Conservation (phyloP, 2,888 invertebrate genomes). For the Epirrhoe alternata region DNA sequence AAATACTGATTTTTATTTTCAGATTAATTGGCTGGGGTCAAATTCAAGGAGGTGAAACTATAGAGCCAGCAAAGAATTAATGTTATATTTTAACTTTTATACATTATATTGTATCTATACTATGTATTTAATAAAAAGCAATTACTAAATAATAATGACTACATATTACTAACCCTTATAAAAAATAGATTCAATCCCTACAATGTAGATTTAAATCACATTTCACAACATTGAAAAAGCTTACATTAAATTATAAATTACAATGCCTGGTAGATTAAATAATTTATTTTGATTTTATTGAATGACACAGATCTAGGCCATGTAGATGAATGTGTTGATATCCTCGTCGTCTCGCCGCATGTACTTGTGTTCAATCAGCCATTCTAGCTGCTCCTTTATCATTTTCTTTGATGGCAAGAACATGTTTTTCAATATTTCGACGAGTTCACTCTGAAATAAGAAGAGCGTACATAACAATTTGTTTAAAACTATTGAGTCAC, state of each 20-base stretch:
- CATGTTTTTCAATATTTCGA: conserved; percentile 99
- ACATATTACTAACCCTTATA: conserved; percentile 28
- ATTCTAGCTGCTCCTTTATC: conserved; percentile 99
- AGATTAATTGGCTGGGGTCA: conserved; percentile 99
- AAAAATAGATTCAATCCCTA: conserved; percentile 33
- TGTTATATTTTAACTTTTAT: conserved; percentile 70
- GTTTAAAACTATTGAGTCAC: neutral
- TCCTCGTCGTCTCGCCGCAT: conserved; percentile 98
- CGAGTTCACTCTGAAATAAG: conserved; percentile 91
- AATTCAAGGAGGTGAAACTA: conserved; percentile 98
- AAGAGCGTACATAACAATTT: neutral
- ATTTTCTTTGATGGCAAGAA: conserved; percentile 99
- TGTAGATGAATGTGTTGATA: conserved; percentile 98
- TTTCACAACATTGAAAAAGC: conserved; percentile 44
- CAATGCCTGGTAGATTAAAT: conserved; percentile 59
- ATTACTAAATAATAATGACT: conserved; percentile 38
- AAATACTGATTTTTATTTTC: conserved; percentile 56
- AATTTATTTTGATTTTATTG: conserved; percentile 70
- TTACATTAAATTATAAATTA: conserved; percentile 34
- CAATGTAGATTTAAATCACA: conserved; percentile 18
- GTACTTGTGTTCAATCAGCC: conserved; percentile 99
- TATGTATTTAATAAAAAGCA: conserved; percentile 51
- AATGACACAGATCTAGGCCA: conserved; percentile 88
- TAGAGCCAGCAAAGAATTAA: conserved; percentile 90
- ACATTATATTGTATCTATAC: conserved; percentile 56